phyloP scores from a whole-genome alignment of 2,113 vertebrate genomes.

The Daphoenositta chrysoptera region DNA sequence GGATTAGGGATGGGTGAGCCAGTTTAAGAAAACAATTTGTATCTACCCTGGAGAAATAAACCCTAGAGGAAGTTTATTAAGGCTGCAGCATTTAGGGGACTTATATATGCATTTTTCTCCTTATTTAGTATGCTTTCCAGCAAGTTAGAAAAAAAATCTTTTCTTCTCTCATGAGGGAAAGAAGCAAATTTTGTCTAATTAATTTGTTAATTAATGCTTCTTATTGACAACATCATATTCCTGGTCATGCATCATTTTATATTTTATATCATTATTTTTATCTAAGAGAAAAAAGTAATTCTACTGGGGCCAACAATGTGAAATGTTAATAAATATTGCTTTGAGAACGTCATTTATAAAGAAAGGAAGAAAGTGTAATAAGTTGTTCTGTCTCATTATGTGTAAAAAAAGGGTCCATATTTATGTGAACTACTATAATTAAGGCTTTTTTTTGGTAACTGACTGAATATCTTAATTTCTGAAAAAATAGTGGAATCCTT shows the following conservation, averaged over 20 bases:
- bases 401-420: not conserved
- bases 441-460: not conserved
- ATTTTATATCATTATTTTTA: not conserved
- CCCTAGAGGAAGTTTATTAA: constrained; percentile 39
- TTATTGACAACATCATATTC: constrained; percentile 17
- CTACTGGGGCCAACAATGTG: not conserved
- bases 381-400: not conserved
- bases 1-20: not conserved
- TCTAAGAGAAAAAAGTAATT: not conserved
- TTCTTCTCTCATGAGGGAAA: not conserved
- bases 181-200: constrained; percentile 21
- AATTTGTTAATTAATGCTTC: constrained; percentile 50
- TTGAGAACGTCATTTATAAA: not conserved
- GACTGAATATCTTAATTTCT: not conserved
- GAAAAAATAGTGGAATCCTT: not conserved
- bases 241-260: constrained; percentile 1
- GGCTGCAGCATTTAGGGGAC: not conserved
- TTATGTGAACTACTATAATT: not conserved
- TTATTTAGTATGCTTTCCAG: constrained; percentile 6
- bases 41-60: constrained; percentile 28
- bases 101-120: not conserved
- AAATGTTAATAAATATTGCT: not conserved
- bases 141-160: not conserved
- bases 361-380: not conserved
- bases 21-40: constrained; percentile 51